Conservation (phyloP, 30 jellyfish, hydroid and myxozoan genomes). For the Clytia hemisphaerica region DNA sequence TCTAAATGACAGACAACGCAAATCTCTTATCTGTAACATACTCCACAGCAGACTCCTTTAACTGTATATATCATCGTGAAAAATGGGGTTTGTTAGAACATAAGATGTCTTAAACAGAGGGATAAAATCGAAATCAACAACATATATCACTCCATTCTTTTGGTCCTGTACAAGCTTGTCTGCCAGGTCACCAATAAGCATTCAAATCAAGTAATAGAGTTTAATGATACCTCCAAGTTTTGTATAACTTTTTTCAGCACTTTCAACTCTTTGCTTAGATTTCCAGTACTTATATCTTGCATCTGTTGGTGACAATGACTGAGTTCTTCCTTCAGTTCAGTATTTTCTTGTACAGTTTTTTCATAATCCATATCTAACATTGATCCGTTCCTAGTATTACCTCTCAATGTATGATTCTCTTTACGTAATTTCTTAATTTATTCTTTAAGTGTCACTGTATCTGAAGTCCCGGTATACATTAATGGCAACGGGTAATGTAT, state of each 20-base stretch:
- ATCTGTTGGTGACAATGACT: slow-evolving; percentile 25
- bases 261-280: slow-evolving; percentile 56
- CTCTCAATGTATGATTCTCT: neutral
- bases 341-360: slow-evolving; percentile 31
- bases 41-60: too few species aligned
- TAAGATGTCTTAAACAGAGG: too few species aligned
- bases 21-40: too few species aligned
- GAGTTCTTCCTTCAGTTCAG: slow-evolving; percentile 23
- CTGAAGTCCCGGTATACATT: slow-evolving; percentile 52
- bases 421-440: slow-evolving; percentile 45
- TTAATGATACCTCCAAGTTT: slow-evolving; percentile 73
- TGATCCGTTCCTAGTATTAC: neutral
- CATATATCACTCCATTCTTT: too few species aligned
- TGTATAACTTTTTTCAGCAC: slow-evolving; percentile 72
- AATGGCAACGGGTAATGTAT: slow-evolving; percentile 86
- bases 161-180: too few species aligned
- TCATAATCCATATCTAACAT: neutral
- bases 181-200: too few species aligned
- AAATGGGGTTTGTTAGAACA: too few species aligned
- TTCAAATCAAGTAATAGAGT: too few species aligned
- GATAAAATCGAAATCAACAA: too few species aligned
- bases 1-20: too few species aligned
- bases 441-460: slow-evolving; percentile 38
- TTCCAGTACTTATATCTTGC: slow-evolving; percentile 28
- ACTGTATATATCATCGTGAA: too few species aligned